Evolutionary conservation across 2,797 vertebrate genomes (phyloP).

Genomic region (Galagoides demidoff): DNA sequence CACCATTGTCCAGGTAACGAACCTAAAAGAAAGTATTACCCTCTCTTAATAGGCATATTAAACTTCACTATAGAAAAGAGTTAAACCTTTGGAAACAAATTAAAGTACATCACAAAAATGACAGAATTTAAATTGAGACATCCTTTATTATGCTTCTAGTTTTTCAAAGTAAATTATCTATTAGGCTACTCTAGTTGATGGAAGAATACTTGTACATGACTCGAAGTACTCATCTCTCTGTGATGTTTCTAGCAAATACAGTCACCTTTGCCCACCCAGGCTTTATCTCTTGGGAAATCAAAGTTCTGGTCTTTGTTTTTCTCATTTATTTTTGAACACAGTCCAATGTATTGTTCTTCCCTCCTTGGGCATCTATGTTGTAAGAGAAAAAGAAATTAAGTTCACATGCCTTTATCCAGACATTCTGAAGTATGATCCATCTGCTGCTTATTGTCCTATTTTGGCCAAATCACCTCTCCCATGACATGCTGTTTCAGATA

Average conservation of each 20-base stretch:
- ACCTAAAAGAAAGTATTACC: constrained; percentile 42
- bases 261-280: neutral
- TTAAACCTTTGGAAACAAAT: neutral
- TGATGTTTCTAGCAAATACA: neutral
- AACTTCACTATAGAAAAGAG: neutral
- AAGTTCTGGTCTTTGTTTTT: constrained; percentile 26
- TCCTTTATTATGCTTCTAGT: neutral
- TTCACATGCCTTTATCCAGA: neutral
- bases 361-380: neutral
- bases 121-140: neutral
- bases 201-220: neutral
- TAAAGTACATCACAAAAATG: constrained; percentile 18
- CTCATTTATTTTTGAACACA: neutral
- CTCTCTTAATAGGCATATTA: neutral
- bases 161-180: constrained; percentile 15
- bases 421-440: constrained; percentile 35
- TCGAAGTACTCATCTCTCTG: neutral
- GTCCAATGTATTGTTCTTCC: constrained; percentile 11
- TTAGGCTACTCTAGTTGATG: neutral
- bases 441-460: neutral
- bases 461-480: neutral
- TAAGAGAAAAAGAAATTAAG: constrained; percentile 10
- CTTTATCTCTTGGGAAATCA: constrained; percentile 25
- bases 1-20: neutral
- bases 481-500: neutral